phyloP scores from a whole-genome alignment of 2,797 vertebrate species.

The Percopsis omiscomaycus region DNA sequence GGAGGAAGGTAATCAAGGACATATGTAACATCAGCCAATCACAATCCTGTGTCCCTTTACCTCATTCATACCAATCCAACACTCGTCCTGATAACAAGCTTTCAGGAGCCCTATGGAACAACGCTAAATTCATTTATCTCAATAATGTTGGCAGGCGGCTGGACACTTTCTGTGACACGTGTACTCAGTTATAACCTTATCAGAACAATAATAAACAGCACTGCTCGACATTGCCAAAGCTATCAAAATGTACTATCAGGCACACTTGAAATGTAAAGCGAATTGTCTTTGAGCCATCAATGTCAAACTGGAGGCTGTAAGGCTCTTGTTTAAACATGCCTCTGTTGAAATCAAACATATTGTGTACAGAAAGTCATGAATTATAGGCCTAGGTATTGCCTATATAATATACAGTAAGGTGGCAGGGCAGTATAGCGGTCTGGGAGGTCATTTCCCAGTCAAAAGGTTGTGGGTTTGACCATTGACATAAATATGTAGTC shows the following conservation, averaged over 20 bases:
- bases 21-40: conserved; percentile 99
- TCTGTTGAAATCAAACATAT: background rate
- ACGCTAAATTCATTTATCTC: conserved; percentile 96
- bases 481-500: too few relatives aligned
- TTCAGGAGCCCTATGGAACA: conserved; percentile 89
- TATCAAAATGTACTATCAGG: conserved; percentile 72
- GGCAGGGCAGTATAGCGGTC: too few relatives aligned
- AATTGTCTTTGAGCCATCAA: conserved; percentile 44
- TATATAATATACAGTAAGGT: too few relatives aligned
- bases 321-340: background rate
- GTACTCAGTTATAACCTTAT: conserved; percentile 83
- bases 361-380: too few relatives aligned
- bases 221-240: conserved; percentile 66
- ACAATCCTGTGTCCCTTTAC: conserved; percentile 81
- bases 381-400: too few relatives aligned
- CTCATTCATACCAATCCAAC: conserved; percentile 92
- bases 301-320: conserved; percentile 38
- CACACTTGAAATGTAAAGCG: conserved; percentile 50
- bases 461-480: too few relatives aligned
- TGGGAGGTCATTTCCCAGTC: too few relatives aligned
- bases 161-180: conserved; percentile 87
- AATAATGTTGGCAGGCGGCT: conserved; percentile 81
- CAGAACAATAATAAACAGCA: conserved; percentile 83
- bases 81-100: conserved; percentile 97
- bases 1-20: conserved; percentile 99